Evolutionary conservation across 1,140 invertebrate species (phyloP).

Genomic region (Formica exsecta): DNA sequence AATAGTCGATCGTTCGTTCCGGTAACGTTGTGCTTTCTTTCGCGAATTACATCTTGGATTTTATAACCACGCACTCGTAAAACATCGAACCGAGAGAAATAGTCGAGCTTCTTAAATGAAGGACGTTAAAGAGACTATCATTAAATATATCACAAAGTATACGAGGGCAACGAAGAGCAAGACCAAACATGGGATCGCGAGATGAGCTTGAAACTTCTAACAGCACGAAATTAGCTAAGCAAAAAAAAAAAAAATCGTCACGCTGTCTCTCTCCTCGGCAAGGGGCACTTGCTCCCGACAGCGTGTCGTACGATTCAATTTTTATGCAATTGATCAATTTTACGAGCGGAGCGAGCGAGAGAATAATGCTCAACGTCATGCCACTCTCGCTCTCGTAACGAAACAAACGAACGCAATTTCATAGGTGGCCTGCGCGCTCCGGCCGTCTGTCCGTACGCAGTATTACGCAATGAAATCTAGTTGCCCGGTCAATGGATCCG

Average conservation of each 20-base stretch:
- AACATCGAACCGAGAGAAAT: slow-evolving; percentile 27
- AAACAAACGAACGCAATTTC: slow-evolving; percentile 65
- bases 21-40: slow-evolving; percentile 34
- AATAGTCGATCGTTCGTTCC: slow-evolving; percentile 5
- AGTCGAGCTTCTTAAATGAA: neutral
- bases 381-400: slow-evolving; percentile 56
- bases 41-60: slow-evolving; percentile 32
- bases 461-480: slow-evolving; percentile 86
- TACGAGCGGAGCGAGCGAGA: slow-evolving; percentile 43
- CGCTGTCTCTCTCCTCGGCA: slow-evolving; percentile 9
- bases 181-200: neutral
- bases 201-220: neutral
- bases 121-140: slow-evolving; percentile 5
- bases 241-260: neutral
- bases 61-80: slow-evolving; percentile 50
- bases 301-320: slow-evolving; percentile 56
- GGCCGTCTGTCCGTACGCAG: slow-evolving; percentile 55
- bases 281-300: slow-evolving; percentile 13
- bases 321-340: slow-evolving; percentile 57
- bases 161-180: neutral
- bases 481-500: slow-evolving; percentile 86
- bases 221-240: neutral
- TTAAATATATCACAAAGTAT: slow-evolving; percentile 18
- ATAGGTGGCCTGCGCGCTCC: slow-evolving; percentile 48
- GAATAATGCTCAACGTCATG: slow-evolving; percentile 55